Conservation (phyloP, 2,113 vertebrate genomes). For the Rynchops niger region DNA sequence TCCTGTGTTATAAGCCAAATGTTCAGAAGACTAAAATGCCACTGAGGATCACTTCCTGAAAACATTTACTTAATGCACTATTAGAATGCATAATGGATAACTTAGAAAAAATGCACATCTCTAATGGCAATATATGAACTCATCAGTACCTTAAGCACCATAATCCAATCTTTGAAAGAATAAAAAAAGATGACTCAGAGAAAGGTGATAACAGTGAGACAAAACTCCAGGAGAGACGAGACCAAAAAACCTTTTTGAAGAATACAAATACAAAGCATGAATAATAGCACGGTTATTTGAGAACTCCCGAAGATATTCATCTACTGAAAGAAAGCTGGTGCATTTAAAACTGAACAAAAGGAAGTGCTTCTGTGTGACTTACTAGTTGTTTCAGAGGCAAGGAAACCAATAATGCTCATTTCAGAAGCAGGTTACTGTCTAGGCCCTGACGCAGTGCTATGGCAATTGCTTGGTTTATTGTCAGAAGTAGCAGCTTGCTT, state of each 20-base stretch:
- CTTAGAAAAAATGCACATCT: background rate
- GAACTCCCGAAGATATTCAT: background rate
- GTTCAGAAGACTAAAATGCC: background rate
- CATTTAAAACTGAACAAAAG: background rate
- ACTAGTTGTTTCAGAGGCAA: background rate
- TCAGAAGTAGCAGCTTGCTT: background rate
- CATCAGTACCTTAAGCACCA: background rate
- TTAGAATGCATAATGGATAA: background rate
- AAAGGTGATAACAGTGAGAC: background rate
- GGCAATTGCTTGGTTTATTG: background rate
- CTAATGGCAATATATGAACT: background rate
- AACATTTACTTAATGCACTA: background rate
- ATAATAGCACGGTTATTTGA: background rate
- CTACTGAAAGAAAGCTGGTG: background rate
- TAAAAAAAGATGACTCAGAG: background rate
- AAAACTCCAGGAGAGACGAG: background rate
- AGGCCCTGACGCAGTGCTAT: background rate
- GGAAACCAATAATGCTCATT: background rate
- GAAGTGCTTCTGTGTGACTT: background rate
- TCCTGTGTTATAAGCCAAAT: background rate
- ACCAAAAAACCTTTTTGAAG: background rate
- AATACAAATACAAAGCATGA: background rate
- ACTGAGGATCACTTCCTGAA: background rate
- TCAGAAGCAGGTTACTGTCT: background rate
- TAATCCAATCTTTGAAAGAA: background rate